Percentiles rank a stretch among this genome's conserved stretches.
phyloP scores from a whole-genome alignment of 2,113 vertebrate genomes.

The Aix galericulata region DNA sequence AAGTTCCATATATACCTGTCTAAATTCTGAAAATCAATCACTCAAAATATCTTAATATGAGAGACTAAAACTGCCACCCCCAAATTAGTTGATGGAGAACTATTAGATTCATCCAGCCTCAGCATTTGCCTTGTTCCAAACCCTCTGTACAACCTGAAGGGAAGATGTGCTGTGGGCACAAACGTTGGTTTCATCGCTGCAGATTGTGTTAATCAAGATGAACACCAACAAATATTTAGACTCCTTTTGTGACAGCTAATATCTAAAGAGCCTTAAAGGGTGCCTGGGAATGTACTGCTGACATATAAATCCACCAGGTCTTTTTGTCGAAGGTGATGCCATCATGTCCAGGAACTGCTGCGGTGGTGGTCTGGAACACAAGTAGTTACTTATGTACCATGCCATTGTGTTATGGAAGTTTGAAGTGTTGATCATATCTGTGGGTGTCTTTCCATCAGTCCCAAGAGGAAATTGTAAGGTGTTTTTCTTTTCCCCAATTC shows the following conservation, averaged over 20 bases:
- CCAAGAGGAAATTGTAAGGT: not conserved
- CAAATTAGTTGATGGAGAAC: not conserved
- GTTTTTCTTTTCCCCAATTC: not conserved
- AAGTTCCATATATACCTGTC: not conserved
- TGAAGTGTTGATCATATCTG: not conserved
- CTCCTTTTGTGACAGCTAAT: slow-evolving; percentile 8
- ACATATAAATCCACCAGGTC: not conserved
- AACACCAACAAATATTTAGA: not conserved
- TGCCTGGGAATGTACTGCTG: not conserved
- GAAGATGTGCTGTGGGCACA: not conserved
- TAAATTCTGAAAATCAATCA: not conserved
- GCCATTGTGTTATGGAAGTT: not conserved
- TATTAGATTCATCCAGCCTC: rapidly evolving
- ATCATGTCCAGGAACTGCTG: not conserved
- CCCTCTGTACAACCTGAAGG: not conserved
- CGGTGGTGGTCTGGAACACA: not conserved
- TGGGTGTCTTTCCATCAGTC: not conserved
- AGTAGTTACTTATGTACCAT: not conserved
- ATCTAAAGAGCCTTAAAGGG: not conserved
- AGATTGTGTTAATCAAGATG: not conserved
- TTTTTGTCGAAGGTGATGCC: not conserved
- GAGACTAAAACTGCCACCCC: rapidly evolving
- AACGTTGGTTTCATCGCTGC: not conserved
- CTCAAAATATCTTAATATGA: not conserved
- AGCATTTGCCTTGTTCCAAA: not conserved